Conservation (phyloP, 2,888 invertebrate genomes). For the Lampropteryx suffumata region DNA sequence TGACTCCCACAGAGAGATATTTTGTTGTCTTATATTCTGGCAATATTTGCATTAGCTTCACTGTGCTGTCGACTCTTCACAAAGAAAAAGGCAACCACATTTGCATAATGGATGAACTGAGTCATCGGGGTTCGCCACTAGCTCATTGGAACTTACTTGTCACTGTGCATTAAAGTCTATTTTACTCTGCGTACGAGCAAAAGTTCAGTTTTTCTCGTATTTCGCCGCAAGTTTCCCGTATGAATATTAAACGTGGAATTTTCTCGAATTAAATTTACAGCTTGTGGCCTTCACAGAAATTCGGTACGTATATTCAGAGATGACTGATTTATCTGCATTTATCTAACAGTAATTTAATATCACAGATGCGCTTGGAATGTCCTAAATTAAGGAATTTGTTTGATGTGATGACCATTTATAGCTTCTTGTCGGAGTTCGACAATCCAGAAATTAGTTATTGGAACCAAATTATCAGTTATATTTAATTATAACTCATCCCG, state of each 20-base stretch:
- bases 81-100: too few species aligned
- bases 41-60: too few species aligned
- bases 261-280: neutral
- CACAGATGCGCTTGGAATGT: conserved; percentile 5
- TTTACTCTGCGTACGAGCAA: neutral
- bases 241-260: neutral
- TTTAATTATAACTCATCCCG: too few species aligned
- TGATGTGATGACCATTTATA: neutral
- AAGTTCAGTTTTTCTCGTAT: conserved; percentile 4
- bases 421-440: neutral
- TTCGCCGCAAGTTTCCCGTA: neutral
- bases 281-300: conserved; percentile 6
- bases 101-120: too few species aligned
- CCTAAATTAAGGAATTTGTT: neutral
- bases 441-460: neutral
- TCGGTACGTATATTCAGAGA: neutral
- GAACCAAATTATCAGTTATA: too few species aligned
- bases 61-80: too few species aligned
- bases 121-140: too few species aligned
- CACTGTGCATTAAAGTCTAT: neutral
- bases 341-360: conserved; percentile 3
- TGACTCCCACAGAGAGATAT: too few species aligned
- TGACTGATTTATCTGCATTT: conserved; percentile 11
- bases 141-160: too few species aligned
- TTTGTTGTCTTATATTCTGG: too few species aligned